Conservation (phyloP, 2,113 vertebrate species). For the Rhabdornis inornatus region DNA sequence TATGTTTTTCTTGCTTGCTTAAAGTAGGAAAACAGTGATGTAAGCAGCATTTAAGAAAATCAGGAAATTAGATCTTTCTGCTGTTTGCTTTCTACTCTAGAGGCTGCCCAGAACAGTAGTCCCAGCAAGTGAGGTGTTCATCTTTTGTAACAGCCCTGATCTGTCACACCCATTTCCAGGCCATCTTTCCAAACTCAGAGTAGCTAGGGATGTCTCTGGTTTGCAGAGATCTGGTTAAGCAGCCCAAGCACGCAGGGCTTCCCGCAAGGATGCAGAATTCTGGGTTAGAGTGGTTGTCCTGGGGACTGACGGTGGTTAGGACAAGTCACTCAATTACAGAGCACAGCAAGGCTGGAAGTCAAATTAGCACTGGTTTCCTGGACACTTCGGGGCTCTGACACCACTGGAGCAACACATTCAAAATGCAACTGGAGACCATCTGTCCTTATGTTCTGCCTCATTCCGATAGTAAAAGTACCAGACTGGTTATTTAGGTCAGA, state of each 20-base stretch:
- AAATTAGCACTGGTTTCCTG: background rate
- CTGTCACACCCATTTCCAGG: background rate
- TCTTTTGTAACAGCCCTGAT: background rate
- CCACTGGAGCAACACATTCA: background rate
- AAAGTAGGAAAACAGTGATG: background rate
- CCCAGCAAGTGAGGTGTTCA: background rate
- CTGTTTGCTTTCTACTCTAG: background rate
- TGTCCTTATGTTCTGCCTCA: background rate
- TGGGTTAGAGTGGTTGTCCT: background rate
- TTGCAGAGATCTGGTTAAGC: background rate
- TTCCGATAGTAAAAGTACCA: background rate
- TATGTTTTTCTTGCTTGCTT: background rate
- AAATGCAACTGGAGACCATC: background rate
- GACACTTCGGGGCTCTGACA: background rate
- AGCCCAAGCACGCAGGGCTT: background rate
- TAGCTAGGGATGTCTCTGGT: background rate
- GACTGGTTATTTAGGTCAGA: background rate
- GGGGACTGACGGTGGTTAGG: background rate
- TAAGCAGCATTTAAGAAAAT: background rate
- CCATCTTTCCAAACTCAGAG: background rate
- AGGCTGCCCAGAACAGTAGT: background rate
- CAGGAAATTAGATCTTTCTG: background rate
- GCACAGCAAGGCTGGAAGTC: background rate
- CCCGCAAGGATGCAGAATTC: background rate
- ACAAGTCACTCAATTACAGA: background rate